Conservation (phyloP, 1,140 invertebrate species). For the Chymomyza costata region DNA sequence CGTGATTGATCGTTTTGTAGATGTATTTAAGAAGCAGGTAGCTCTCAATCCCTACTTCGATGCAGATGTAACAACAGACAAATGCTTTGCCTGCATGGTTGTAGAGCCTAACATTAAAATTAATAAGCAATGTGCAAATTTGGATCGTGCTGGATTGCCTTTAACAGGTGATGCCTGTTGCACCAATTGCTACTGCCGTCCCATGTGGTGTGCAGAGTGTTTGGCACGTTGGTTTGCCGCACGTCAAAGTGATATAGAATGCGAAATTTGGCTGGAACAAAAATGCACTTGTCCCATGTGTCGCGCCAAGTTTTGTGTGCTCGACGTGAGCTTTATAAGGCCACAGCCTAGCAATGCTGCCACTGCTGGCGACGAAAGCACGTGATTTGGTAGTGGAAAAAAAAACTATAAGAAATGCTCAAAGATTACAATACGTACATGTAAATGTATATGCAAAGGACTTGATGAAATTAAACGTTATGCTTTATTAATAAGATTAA, state of each 20-base stretch:
- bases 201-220: constrained; percentile 93
- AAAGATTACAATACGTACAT: too few relatives aligned
- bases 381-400: constrained; percentile 33
- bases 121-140: constrained; percentile 81
- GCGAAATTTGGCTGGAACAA: constrained; percentile 88
- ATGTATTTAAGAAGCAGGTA: constrained; percentile 87
- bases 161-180: constrained; percentile 74
- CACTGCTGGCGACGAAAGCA: constrained; percentile 12
- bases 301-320: constrained; percentile 88
- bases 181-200: constrained; percentile 81
- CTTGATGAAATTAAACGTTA: constrained; percentile 35
- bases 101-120: constrained; percentile 87
- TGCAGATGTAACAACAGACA: constrained; percentile 83
- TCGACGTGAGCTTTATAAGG: constrained; percentile 82
- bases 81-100: constrained; percentile 93
- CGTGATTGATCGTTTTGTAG: constrained; percentile 88
- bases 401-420: background rate
- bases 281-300: constrained; percentile 93
- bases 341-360: background rate
- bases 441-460: constrained; percentile 17
- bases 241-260: constrained; percentile 84
- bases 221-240: constrained; percentile 93
- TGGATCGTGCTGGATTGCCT: constrained; percentile 57
- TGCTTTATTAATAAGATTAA: constrained; percentile 58
- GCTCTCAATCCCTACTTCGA: constrained; percentile 82